Evolutionary conservation across 2,888 invertebrate genomes (phyloP).

Genomic region (Lasioglossum lativentre): DNA sequence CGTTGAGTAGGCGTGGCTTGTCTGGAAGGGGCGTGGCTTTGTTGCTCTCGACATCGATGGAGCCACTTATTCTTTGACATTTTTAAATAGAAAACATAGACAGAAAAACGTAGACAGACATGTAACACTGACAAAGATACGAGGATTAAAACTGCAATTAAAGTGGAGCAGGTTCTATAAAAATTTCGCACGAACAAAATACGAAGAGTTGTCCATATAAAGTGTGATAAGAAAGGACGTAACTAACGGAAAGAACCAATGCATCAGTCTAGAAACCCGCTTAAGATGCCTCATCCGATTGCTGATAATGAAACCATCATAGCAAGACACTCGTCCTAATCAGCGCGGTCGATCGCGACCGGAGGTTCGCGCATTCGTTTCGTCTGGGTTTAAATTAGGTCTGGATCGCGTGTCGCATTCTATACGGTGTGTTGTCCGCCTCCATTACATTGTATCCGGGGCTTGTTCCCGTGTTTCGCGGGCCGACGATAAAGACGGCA

Average conservation of each 20-base stretch:
- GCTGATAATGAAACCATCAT: neutral
- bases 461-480: constrained; percentile 22
- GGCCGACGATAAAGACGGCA: constrained; percentile 40
- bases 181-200: neutral
- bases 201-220: neutral
- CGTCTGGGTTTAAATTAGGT: constrained; percentile 1
- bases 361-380: neutral
- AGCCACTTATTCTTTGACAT: too few species aligned
- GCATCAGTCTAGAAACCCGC: neutral
- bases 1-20: neutral
- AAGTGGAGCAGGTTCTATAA: neutral
- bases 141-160: neutral
- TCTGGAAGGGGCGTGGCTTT: neutral
- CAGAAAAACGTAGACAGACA: too few species aligned
- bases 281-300: neutral
- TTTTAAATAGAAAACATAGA: too few species aligned
- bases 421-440: neutral
- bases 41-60: neutral
- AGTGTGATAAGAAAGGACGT: neutral
- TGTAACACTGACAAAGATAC: neutral
- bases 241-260: neutral
- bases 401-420: constrained; percentile 8
- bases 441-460: constrained; percentile 39
- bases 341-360: neutral
- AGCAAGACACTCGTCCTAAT: neutral